Conservation (phyloP, 1,140 invertebrate genomes). For the Eulimnadia texana region DNA sequence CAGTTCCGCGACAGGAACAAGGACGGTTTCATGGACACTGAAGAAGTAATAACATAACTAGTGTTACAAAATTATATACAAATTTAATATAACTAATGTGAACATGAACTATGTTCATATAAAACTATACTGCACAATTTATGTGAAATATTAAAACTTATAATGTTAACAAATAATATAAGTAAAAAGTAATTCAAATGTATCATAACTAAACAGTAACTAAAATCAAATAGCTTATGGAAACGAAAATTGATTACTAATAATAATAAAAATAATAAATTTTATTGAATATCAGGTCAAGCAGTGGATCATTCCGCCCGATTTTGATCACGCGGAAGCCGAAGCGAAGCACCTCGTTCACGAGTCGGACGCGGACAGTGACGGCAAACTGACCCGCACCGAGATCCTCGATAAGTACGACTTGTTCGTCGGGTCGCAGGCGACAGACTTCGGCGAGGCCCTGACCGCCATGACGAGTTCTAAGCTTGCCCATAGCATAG, state of each 20-base stretch:
- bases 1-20: conserved; percentile 64
- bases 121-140: too few relatives aligned
- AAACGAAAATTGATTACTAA: too few relatives aligned
- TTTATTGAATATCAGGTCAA: too few relatives aligned
- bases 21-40: conserved; percentile 75
- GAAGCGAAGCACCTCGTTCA: conserved; percentile 92
- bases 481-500: conserved; percentile 30
- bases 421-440: conserved; percentile 94
- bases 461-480: conserved; percentile 88
- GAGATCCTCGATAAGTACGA: conserved; percentile 95
- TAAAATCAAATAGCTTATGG: too few relatives aligned
- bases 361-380: conserved; percentile 79
- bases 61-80: background rate
- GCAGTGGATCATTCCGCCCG: conserved; percentile 87
- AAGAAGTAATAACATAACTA: conserved; percentile 69
- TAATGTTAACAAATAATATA: too few relatives aligned
- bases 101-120: background rate
- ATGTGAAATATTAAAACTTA: too few relatives aligned
- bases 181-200: too few relatives aligned
- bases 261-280: too few relatives aligned
- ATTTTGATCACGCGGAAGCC: conserved; percentile 92
- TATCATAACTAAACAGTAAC: too few relatives aligned
- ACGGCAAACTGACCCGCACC: conserved; percentile 74
- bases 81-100: background rate
- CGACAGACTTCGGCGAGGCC: conserved; percentile 95